Base-by-base conservation (phyloP, 2,113 vertebrate genomes). In the Chloropsis hardwickii region DNA sequence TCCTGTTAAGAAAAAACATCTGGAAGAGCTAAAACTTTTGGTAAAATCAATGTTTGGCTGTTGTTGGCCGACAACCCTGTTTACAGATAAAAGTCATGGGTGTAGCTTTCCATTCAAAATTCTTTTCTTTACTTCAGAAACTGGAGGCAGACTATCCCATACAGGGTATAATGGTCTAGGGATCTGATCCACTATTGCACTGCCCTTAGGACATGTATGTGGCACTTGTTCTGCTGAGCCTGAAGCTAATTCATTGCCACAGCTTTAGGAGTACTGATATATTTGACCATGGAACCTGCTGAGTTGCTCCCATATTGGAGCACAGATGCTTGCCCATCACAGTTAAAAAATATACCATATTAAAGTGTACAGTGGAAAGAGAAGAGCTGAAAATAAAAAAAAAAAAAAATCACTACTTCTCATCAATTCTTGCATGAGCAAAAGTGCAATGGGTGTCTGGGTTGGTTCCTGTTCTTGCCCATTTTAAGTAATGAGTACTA, bases 61-160 rank as follows among this genome's bases (percentile, higher is more conserved):
- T 35, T 74, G 33, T 28, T 94, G 81, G 77, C 90, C 81, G 73
- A 35, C 39, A 84, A 60, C 35, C 53, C 19, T 89, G 77, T 87
- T 95, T 91, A 87, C 44, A 94, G 90, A 81, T 78, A 51, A 90
- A 93, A 96, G 50, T 3, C 19, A 66, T 66, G 62, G 67, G 37
- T 81, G 60, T 78, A 81, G 66, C 72, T 87, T 91, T 94, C 76
- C 44, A 47, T 31, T 14, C 13, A 83, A 92, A 90, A 78, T 69
- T 70, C 0, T 87, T 79, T 76, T 79, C 37, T 88, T 80, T 91
- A 67, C 20, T 57, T 81, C 29, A 16, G 35, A 94, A 71, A 84
- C 45, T 28, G 6, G 64, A 89, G 64, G 56, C 1, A 1, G 61
- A 44, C 21, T 58, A 35, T 81, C 29, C 20, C 15, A 58, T 47